Evolutionary conservation across 2,113 vertebrate species (phyloP).

Genomic region (Lophura nycthemera): DNA sequence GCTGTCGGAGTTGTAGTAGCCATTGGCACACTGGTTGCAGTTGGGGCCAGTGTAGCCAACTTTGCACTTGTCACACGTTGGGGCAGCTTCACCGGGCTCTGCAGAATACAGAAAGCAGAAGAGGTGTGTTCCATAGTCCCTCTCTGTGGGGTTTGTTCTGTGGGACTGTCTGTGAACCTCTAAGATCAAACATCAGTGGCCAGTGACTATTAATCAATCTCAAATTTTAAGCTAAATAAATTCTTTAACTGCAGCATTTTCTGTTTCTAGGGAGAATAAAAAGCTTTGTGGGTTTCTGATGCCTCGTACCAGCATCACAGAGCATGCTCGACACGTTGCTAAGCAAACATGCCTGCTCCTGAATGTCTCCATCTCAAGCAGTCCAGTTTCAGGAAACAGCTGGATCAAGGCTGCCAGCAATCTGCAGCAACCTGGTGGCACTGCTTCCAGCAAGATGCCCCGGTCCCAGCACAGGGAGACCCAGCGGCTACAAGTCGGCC

Average conservation of each 20-base stretch:
- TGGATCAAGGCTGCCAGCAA: not conserved
- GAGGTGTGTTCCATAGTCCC: not conserved
- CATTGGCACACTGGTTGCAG: constrained; percentile 83
- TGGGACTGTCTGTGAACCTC: not conserved
- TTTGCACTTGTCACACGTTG: constrained; percentile 85
- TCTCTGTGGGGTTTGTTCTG: accelerated
- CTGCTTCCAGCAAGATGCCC: no score
- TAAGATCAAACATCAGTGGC: not conserved
- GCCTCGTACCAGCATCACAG: not conserved
- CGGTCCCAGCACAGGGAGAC: no score
- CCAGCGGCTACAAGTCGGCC: not conserved
- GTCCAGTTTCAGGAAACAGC: constrained; percentile 1
- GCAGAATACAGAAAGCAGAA: constrained; percentile 14
- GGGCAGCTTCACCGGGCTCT: constrained; percentile 76
- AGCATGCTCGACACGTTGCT: not conserved
- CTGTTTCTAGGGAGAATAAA: not conserved
- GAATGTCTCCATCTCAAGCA: not conserved
- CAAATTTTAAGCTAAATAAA: not conserved
- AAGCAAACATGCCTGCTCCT: not conserved
- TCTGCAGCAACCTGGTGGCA: not conserved
- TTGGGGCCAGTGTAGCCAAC: constrained; percentile 78
- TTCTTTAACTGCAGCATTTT: not conserved
- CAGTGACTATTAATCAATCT: not conserved
- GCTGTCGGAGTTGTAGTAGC: constrained; percentile 86
- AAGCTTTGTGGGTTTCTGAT: not conserved